A percentile compares a stretch with the other conserved stretches of the same genome.
Conservation (phyloP, 2,113 vertebrate genomes). For the Xiphophorus maculatus region DNA sequence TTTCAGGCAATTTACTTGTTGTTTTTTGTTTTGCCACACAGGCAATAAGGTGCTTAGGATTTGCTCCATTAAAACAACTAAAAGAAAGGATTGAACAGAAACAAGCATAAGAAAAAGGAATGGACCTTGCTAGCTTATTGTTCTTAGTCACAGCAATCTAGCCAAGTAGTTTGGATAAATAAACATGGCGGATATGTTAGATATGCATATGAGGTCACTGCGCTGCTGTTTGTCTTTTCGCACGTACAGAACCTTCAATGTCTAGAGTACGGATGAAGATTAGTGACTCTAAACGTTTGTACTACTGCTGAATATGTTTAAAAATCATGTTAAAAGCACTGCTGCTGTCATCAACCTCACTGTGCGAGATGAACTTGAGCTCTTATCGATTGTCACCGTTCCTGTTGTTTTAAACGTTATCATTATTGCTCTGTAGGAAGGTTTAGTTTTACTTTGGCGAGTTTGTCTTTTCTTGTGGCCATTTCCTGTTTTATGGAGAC, state of each 20-base stretch:
- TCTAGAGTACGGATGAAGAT: too few relatives aligned
- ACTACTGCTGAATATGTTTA: not conserved
- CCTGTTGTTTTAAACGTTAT: not conserved
- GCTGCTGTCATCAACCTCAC: not conserved
- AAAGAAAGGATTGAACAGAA: not conserved
- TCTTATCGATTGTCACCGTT: not conserved
- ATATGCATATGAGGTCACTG: not conserved
- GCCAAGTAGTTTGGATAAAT: not conserved
- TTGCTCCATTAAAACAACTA: not conserved
- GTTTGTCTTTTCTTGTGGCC: not conserved
- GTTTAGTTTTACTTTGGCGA: too few relatives aligned
- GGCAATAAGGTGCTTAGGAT: constrained; percentile 45
- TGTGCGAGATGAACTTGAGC: not conserved
- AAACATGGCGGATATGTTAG: not conserved
- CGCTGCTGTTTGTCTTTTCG: not conserved
- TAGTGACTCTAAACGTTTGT: not conserved
- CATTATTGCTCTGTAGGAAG: too few relatives aligned
- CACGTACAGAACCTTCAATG: not conserved
- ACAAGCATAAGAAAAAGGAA: not conserved
- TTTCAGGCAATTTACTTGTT: not conserved
- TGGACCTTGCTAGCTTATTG: not conserved
- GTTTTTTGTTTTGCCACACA: not conserved
- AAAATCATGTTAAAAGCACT: too few relatives aligned
- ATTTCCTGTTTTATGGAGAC: not conserved
- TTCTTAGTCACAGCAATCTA: not conserved